Evolutionary conservation across 2,888 invertebrate genomes (phyloP).

Genomic region (Mesorhabditis belari): DNA sequence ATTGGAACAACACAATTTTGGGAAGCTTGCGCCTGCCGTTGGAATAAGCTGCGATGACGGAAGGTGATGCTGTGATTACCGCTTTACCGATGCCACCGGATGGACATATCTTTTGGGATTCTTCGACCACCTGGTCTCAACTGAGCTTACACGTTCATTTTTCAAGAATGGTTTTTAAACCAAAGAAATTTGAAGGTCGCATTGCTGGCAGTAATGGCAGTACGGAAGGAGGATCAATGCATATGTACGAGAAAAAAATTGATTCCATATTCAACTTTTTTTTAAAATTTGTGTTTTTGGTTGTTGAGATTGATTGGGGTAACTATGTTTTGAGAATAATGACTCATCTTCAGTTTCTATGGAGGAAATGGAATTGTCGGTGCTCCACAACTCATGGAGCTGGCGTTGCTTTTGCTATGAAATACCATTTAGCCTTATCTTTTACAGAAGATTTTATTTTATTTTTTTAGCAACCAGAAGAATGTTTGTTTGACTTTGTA

Average conservation of each 20-base stretch:
- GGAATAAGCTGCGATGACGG: constrained; percentile 80
- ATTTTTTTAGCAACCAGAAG: constrained; percentile 58
- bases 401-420: constrained; percentile 82
- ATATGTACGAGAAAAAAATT: constrained; percentile 65
- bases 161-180: no score
- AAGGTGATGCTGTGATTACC: constrained; percentile 82
- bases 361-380: constrained; percentile 97
- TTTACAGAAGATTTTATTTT: background rate
- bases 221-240: constrained; percentile 99
- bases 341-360: no score
- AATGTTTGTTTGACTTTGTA: constrained; percentile 82
- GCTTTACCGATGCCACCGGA: constrained; percentile 88
- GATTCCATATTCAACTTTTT: no score
- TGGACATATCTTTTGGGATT: constrained; percentile 92
- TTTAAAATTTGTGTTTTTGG: no score
- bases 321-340: no score
- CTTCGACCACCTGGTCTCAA: constrained; percentile 69
- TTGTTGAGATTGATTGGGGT: no score
- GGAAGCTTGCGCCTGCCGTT: constrained; percentile 76
- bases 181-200: constrained; percentile 65
- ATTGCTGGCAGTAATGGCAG: constrained; percentile 81
- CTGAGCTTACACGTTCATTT: constrained; percentile 70
- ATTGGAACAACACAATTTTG: constrained; percentile 50
- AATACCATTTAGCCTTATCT: constrained; percentile 63
- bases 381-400: constrained; percentile 93